A percentile compares a stretch with the other conserved stretches of the same genome.
Conservation (phyloP, 2,797 vertebrate species). For the Acrossocheilus fasciatus region DNA sequence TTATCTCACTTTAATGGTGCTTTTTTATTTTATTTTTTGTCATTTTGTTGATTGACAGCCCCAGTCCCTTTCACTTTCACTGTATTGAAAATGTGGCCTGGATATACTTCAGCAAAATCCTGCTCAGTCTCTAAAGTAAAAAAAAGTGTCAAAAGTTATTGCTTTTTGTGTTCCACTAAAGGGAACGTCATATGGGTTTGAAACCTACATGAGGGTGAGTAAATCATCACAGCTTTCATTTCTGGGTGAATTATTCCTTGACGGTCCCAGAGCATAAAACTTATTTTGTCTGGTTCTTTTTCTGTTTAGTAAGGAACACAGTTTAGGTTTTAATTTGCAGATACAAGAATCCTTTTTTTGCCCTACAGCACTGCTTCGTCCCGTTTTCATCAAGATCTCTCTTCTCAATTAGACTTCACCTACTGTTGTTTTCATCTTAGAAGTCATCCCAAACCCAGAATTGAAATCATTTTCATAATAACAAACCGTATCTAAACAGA, state of each 20-base stretch:
- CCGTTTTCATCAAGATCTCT: neutral
- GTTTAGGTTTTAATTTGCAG: neutral
- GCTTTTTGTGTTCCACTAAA: neutral
- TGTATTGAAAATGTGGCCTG: neutral
- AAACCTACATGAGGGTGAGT: neutral
- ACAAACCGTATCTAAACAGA: neutral
- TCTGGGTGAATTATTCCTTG: neutral
- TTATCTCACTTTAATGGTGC: neutral
- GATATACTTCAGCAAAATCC: neutral
- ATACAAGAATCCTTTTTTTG: neutral
- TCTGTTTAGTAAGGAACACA: neutral
- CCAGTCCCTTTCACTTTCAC: neutral
- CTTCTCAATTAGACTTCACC: neutral
- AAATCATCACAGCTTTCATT: neutral
- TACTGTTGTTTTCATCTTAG: neutral
- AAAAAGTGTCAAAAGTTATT: neutral
- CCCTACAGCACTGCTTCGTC: neutral
- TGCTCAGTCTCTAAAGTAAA: constrained; percentile 1
- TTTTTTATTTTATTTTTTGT: neutral
- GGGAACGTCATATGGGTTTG: neutral
- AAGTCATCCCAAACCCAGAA: neutral
- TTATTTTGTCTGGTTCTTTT: neutral
- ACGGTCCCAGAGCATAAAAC: neutral
- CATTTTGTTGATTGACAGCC: neutral
- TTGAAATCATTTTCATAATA: neutral